Base-by-base conservation (phyloP, 2,888 invertebrate genomes). In the Mythimna lalbum region DNA sequence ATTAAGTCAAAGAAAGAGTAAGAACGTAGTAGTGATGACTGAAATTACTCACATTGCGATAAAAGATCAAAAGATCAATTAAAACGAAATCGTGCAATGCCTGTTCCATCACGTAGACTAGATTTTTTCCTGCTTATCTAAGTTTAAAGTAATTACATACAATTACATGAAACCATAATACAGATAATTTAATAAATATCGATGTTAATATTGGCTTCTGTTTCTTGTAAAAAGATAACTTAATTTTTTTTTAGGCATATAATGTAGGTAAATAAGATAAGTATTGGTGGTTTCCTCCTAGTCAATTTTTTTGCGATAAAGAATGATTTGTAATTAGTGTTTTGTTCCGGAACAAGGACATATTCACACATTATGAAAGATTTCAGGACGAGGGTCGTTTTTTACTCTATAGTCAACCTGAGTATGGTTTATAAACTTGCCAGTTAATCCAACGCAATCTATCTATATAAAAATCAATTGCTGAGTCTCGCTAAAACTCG, bases 41-140 rank as follows among this genome's bases (percentile, higher is more conserved):
- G 10, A 27, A 21, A 50, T 49, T 53, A 69, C 33, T 64, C 52
- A 62, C 7, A 27, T 4, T 57, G 21, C 3, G 73, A 63, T 56
- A 56, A 70, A n/a, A 14, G 83, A 50, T 82, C 73, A 82, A 61
- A 72, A 73, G 79, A 52, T 65, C 39, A 82, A 63, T 64, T 14
- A 61, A 63, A 70, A 77, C 59, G 31, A 55, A 43, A 14, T 63
- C 49, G 52, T 27, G 19, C 17, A 23, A 78, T 72, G 73, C 65
- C 14, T 43, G 52, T n/a, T 6, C 23, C 63, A 36, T 65, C 78
- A 82, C 82, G 80, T 78, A 78, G 73, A 21, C 63, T 60, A n/a
- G n/a, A n/a, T n/a, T 63, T 78, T 69, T 73, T 82, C 62, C 63
- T 10, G 55, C 50, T 60, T 63, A 79, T 78, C 65, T 60, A 33